Conservation (phyloP, 2,888 invertebrate species). For the Bellardia pandia region DNA sequence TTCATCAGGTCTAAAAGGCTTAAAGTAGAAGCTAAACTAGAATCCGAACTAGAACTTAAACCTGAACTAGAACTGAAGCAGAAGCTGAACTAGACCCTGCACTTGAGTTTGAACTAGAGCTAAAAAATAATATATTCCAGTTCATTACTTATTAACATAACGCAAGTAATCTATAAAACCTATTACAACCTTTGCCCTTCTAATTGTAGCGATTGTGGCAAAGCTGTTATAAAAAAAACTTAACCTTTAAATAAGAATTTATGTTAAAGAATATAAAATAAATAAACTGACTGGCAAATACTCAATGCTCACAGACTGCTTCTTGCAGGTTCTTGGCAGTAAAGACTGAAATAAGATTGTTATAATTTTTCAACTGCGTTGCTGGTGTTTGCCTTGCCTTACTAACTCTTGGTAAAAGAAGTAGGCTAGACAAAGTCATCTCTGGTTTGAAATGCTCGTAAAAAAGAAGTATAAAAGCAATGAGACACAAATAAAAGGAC, state of each 20-base stretch:
- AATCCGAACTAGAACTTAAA: too few relatives aligned
- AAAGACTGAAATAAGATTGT: constrained; percentile 15
- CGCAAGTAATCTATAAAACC: not conserved
- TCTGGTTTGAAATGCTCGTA: constrained; percentile 31
- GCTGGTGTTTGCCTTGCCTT: not conserved
- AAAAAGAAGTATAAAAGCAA: constrained; percentile 12
- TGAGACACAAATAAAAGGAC: constrained; percentile 6
- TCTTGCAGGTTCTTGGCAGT: not conserved
- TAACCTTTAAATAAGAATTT: constrained; percentile 59
- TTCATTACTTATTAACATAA: too few relatives aligned
- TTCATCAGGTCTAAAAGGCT: too few relatives aligned
- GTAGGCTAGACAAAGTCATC: constrained; percentile 66
- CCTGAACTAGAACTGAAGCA: too few relatives aligned
- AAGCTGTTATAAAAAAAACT: not conserved
- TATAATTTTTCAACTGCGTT: constrained; percentile 8
- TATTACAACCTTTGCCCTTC: not conserved
- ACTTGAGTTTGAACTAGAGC: too few relatives aligned
- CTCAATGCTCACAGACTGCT: not conserved
- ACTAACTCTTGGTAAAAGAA: constrained; percentile 36
- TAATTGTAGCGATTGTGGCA: not conserved
- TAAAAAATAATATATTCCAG: too few relatives aligned
- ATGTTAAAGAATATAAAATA: not conserved
- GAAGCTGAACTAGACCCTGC: too few relatives aligned
- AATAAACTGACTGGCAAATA: constrained; percentile 6
- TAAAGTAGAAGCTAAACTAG: too few relatives aligned